Evolutionary conservation across 2,113 vertebrate species (phyloP), one percentile per base, ranked within the genome.

Genomic region (Dromas ardeola): DNA sequence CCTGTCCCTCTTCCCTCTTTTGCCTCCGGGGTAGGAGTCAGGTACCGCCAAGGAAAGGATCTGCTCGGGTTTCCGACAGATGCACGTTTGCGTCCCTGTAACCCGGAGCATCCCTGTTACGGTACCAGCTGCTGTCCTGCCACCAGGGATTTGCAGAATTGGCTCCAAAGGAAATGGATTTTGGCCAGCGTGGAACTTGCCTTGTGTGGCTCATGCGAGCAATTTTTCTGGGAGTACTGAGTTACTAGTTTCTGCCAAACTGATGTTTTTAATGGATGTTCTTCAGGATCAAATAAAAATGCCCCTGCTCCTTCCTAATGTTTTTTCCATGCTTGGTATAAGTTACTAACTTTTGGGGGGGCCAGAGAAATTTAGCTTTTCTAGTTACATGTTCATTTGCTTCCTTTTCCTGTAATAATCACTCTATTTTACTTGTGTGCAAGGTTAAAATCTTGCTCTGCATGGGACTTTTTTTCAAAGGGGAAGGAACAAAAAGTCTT

Each of bases 141-240:
- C 45, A 5, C n/a, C 47, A 1, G 0, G 17, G 42, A 1, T 17
- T 58, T 14, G 63, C 61, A 47, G 34, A 66, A 12, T 3, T 8
- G 70, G 13, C 6, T 52, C 17, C 20, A 4, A 27, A 49, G 80
- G 38, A 69, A 63, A 4, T 25, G 21, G 27, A 15, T 32, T 30
- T 0, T 10, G 43, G n/a, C 56, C 53, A 19, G 1, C 15, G 3
- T 65, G 88, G 36, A 73, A 34, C 9, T 36, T 55, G 27, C 36
- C 59, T 53, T 34, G 65, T 3, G 2, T 36, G 45, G 81, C 49
- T 77, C 27, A 5, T 11, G 11, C 2, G 2, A 79, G 27, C 3
- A 4, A 9, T 72, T 72, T 61, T 43, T 21, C 29, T 43, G 14
- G 47, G 49, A 15, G 5, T 5, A 9, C 34, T 3, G 27, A 70